Percentiles rank a stretch among this genome's conserved stretches.
phyloP scores from a whole-genome alignment of 2,797 vertebrate genomes.

The Argyrosomus regius region DNA sequence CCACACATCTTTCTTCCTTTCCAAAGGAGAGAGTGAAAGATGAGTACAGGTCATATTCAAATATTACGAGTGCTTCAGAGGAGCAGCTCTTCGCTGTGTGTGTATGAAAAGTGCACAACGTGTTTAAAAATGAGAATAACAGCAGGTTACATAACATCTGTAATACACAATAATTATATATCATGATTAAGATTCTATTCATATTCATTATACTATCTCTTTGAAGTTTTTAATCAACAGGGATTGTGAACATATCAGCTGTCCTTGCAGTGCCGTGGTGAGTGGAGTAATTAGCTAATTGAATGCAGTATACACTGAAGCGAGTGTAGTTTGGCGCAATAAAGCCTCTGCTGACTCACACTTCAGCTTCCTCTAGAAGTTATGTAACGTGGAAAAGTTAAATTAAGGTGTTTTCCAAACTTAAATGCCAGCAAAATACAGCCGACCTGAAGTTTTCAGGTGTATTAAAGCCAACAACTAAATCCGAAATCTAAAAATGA shows the following conservation, averaged over 20 bases:
- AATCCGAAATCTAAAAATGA: background rate
- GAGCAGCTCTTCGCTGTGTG: background rate
- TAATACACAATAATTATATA: background rate
- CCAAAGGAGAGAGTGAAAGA: background rate
- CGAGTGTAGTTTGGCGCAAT: slow-evolving; percentile 42
- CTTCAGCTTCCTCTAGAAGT: slow-evolving; percentile 56
- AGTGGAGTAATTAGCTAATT: slow-evolving; percentile 75
- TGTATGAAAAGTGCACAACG: background rate
- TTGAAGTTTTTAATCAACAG: slow-evolving; percentile 28
- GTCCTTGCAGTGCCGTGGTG: slow-evolving; percentile 49
- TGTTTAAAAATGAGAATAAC: background rate
- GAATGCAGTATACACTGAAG: slow-evolving; percentile 67
- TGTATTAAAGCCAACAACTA: background rate
- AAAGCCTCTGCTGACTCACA: slow-evolving; percentile 71
- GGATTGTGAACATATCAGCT: slow-evolving; percentile 31
- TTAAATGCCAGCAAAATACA: slow-evolving; percentile 47
- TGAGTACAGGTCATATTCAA: background rate
- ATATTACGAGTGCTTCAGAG: background rate
- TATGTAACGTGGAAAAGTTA: slow-evolving; percentile 65
- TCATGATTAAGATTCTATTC: background rate
- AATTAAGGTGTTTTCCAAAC: slow-evolving; percentile 72
- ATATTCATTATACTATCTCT: slow-evolving; percentile 10
- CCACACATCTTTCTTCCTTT: background rate
- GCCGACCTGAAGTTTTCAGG: slow-evolving; percentile 12
- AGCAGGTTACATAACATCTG: slow-evolving; percentile 26